Evolutionary conservation across 2,797 vertebrate species (phyloP), one percentile per base, ranked within the genome.

Genomic region (Rhynchotus rufescens): DNA sequence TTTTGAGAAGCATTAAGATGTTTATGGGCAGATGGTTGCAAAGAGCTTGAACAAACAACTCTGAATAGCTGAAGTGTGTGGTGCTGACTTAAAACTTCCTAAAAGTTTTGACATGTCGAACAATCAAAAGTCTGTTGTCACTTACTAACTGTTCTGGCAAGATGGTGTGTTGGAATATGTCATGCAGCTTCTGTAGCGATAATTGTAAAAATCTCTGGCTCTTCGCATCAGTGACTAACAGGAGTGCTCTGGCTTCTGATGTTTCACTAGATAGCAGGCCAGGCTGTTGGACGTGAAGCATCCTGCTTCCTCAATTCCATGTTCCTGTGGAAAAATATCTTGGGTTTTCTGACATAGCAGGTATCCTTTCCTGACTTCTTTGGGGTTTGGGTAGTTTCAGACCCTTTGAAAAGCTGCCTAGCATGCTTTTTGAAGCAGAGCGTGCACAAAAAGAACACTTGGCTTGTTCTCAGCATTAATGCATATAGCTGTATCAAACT

Each of bases 81-180:
- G 28, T 61, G 65, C 65, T 73, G 86, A 72, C 28, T 84, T 93
- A 52, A 80, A 84, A 45, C 76, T 92, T 93, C 28, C 20, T 28
- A 19, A 30, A 84, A 65, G 61, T 84, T 92, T 86, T 65, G 67
- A 86, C 21, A 15, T 72, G 57, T 89, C 2, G 3, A 47, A 20
- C 16, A 34, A 57, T 74, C 26, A 6, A 1, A 34, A 36, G n/a
- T 69, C 45, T 94, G 11, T 72, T 69, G 59, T 78, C 4, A 9
- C 68, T 92, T n/a, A 16, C 40, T 68, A n/a, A 47, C 57, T 82
- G 45, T 60, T 87, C 45, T 83, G 66, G 42, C 67, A 56, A 42
- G 66, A 42, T 8, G 52, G 72, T 38, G 26, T 57, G 28, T 21
- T 79, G 49, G 30, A 61, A 61, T 59, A 34, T 67, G 59, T 40